Conservation (phyloP, 2,888 invertebrate species). For the Idaea straminata region DNA sequence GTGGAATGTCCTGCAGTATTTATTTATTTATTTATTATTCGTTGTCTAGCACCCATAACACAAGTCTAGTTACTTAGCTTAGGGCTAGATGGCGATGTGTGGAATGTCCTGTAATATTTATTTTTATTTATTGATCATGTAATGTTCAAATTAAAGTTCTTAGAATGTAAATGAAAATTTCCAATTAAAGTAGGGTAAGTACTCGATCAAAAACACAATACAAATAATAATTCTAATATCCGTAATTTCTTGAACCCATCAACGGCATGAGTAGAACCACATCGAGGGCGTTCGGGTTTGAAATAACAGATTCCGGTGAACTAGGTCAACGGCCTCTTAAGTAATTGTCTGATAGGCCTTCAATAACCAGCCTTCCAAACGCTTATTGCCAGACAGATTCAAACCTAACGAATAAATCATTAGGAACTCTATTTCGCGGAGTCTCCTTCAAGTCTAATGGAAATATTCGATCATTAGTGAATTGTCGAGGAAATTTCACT, state of each 20-base stretch:
- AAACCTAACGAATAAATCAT: not conserved
- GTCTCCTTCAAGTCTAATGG: not conserved
- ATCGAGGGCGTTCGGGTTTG: not conserved
- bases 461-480: conserved; percentile 1
- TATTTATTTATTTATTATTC: too few relatives aligned
- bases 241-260: not conserved
- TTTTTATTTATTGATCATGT: too few relatives aligned
- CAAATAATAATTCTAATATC: not conserved
- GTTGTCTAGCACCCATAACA: too few relatives aligned
- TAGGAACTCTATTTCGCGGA: not conserved
- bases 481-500: not conserved
- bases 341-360: not conserved
- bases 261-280: not conserved
- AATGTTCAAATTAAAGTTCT: too few relatives aligned
- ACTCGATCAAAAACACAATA: not conserved
- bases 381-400: not conserved
- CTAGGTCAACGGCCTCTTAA: not conserved
- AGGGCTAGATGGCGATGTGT: too few relatives aligned
- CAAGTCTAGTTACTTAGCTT: too few relatives aligned
- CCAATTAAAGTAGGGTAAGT: too few relatives aligned
- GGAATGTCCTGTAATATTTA: too few relatives aligned
- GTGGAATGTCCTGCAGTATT: too few relatives aligned
- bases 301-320: not conserved
- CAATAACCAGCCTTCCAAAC: not conserved
- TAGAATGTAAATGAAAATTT: too few relatives aligned